Evolutionary conservation across 2,888 invertebrate genomes (phyloP), one percentile per base, ranked within the genome.

Genomic region (Hydropsyche betteni): DNA sequence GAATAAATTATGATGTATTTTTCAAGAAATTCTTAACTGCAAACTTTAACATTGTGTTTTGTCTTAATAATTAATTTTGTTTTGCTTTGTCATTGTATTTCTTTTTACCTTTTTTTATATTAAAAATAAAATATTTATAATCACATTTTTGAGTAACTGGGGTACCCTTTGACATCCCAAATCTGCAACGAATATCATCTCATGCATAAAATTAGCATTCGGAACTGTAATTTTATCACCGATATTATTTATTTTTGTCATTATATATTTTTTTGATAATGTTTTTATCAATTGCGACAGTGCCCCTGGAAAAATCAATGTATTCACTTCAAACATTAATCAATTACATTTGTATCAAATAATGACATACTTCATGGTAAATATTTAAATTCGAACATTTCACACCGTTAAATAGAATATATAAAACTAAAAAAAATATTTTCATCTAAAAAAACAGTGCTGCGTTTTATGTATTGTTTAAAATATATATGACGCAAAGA

Each of bases 141-240:
- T 74, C 72, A 79, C 80, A 68, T 69, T n/a, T 50, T 68, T 24
- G 3, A 80, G 61, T 12, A 80, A 64, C 5, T 69, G 12, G 6
- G 6, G 80, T 74, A 6, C 71, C 50, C 36, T 36, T 50, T 73
- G 38, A 74, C 80, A 80, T 33, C 77, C 76, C 52, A 81, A 76
- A 76, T 81, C 82, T 8, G 80, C 75, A 36, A 82, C 75, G 68
- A 82, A 81, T 69, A 81, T 76, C 58, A 80, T 77, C 16, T 78
- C 79, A 75, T 80, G 80, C 69, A 80, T 79, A 81, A 80, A 14
- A 76, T 76, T n/a, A 79, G 79, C 50, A 78, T 74, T 38, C 7
- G 68, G 33, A 24, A 53, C n/a, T 7, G 33, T 7, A 53, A 14
- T 14, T 24, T n/a, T 12, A 53, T 10, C 53, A 5, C 4, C 52